Percentiles rank a stretch among this genome's conserved stretches.
Evolutionary conservation across 2,888 invertebrate species (phyloP).

Genomic region (Dyspetes luteomarginatus): DNA sequence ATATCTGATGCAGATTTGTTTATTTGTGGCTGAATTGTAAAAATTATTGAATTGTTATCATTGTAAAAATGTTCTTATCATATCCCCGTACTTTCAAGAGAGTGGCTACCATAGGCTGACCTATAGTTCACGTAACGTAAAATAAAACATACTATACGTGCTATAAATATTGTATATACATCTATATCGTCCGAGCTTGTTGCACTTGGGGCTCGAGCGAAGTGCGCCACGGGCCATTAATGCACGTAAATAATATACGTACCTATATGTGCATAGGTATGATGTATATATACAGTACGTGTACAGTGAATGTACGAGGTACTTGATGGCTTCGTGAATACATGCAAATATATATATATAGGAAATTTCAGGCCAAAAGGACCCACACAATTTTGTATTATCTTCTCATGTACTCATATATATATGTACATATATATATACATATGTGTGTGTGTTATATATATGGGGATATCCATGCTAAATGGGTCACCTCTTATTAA

Average conservation of each 20-base stretch:
- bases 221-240: slow-evolving; percentile 45
- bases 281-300: not conserved
- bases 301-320: slow-evolving; percentile 7
- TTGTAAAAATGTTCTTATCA: not conserved
- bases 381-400: slow-evolving; percentile 20
- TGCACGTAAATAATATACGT: slow-evolving; percentile 52
- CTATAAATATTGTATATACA: not conserved
- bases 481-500: too few relatives aligned
- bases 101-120: not conserved
- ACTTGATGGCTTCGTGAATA: slow-evolving; percentile 10
- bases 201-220: slow-evolving; percentile 41
- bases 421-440: not conserved
- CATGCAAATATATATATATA: not conserved
- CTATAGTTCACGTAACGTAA: not conserved
- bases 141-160: not conserved
- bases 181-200: slow-evolving; percentile 17
- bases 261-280: slow-evolving; percentile 30
- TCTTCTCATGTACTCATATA: not conserved
- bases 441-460: not conserved
- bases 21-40: too few relatives aligned
- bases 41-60: not conserved
- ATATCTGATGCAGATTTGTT: too few relatives aligned
- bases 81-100: not conserved
- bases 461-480: too few relatives aligned
- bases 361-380: not conserved